Conservation (phyloP, 1,140 invertebrate species). For the Rhagoletis zephyria region DNA sequence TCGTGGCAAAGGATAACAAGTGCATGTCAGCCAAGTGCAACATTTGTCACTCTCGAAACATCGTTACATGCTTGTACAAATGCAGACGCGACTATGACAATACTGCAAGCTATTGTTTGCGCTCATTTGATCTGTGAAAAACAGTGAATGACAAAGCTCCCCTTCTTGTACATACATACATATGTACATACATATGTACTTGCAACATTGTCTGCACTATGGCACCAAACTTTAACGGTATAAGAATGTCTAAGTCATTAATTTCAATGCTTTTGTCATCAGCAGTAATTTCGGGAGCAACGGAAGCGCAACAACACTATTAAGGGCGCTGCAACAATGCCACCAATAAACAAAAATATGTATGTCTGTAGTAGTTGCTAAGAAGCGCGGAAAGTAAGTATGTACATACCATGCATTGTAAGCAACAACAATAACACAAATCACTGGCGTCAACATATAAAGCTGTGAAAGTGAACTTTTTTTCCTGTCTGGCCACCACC, state of each 20-base stretch:
- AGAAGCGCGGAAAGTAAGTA: neutral
- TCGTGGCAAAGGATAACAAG: neutral
- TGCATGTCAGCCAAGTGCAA: neutral
- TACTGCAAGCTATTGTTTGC: neutral
- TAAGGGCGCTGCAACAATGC: neutral
- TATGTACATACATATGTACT: neutral
- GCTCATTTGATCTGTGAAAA: too few species aligned
- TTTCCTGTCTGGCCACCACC: neutral
- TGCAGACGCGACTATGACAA: neutral
- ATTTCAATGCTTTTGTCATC: constrained; percentile 50
- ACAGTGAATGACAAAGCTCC: too few species aligned
- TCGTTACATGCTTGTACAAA: neutral
- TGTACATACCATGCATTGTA: neutral
- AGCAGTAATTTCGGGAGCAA: neutral
- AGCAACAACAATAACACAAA: constrained; percentile 7
- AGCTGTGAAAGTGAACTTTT: constrained; percentile 4
- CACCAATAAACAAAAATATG: neutral
- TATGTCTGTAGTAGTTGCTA: too few species aligned
- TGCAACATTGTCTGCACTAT: constrained; percentile 34
- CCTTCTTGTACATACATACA: too few species aligned
- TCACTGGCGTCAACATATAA: neutral
- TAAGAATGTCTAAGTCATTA: constrained; percentile 37
- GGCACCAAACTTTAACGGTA: constrained; percentile 28
- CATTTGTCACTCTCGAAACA: constrained; percentile 25
- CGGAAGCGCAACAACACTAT: neutral